Evolutionary conservation across 2,113 vertebrate species (phyloP).

Genomic region (Callionymus lyra): DNA sequence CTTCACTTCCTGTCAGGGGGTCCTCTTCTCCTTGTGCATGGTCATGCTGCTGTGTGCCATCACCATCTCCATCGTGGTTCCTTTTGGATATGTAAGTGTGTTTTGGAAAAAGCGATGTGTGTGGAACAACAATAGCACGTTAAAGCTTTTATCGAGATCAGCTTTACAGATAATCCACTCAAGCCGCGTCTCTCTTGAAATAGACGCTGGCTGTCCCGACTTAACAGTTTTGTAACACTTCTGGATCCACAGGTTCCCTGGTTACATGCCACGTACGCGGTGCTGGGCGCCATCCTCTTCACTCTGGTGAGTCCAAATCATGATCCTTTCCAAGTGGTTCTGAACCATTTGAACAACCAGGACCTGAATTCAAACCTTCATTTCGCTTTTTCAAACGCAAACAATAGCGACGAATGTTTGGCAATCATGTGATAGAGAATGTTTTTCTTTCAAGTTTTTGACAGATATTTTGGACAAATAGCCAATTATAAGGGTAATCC

Average conservation of each 20-base stretch:
- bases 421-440: too few species aligned
- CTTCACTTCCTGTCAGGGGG: conserved; percentile 82
- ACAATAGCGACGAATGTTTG: too few species aligned
- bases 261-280: conserved; percentile 81
- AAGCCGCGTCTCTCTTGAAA: conserved; percentile 20
- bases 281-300: conserved; percentile 79
- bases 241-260: conserved; percentile 74
- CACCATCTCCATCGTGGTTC: conserved; percentile 73
- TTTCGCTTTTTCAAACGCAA: too few species aligned
- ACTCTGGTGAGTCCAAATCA: conserved; percentile 77
- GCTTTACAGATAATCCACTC: conserved; percentile 22
- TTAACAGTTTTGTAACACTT: conserved; percentile 25
- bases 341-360: too few species aligned
- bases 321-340: too few species aligned
- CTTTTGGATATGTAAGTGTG: conserved; percentile 84
- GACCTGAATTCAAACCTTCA: too few species aligned
- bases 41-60: conserved; percentile 80
- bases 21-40: conserved; percentile 81
- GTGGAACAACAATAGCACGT: conserved; percentile 12
- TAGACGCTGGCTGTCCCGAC: conserved; percentile 14
- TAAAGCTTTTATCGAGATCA: conserved; percentile 28
- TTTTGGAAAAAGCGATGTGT: background rate
- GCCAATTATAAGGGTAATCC: too few species aligned
- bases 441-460: too few species aligned
- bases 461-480: too few species aligned